Base-by-base conservation (phyloP, 2,113 vertebrate species). In the Alosa alosa region DNA sequence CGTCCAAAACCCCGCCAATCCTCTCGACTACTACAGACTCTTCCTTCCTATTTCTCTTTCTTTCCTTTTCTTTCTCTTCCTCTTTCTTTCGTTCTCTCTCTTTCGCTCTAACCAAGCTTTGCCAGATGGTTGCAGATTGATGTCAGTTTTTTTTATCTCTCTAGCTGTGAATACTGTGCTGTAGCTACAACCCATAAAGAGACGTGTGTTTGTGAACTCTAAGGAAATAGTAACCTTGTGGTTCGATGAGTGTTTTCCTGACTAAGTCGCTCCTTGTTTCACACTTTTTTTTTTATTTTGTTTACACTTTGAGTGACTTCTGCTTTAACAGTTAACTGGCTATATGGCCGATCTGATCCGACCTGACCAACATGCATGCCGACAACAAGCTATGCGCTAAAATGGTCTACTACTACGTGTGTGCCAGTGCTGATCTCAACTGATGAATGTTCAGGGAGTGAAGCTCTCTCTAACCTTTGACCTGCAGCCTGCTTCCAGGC, bases 131-230 rank as follows among this genome's bases (percentile, higher is more conserved):
- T 25, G 64, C 31, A 25, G 64, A 36, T 72, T 10, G 64, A 72
- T 36, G 25, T 31, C 10, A 31, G n/a, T 25, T 22, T 25, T 68
- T 2, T 68, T 2, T 3, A 8, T 10, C 9, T 36, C 3, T 31
- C 25, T 72, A 72, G 64, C 25, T 72, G 64, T 11, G 11, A 36
- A 36, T 31, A 72, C 1, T 72, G n/a, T 36, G 2, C 64, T 11
- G 25, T 72, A 72, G 64, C 64, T 72, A 9, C 25, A 13, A 72
- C 13, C 52, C 52, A 0, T 83, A 25, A 75, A 25, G 41, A 13
- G 15, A 44, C 81, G 72, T 84, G 81, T 45, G 25, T 83, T 82
- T 86, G 68, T 85, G 83, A 39, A 1, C 20, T n/a, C 4, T n/a
- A 64, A 25, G 20, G 20, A 9, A 64, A 72, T 36, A 72, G 64